Evolutionary conservation across 2,113 vertebrate species (phyloP), one percentile per base, ranked within the genome.

Genomic region (Pholis gunnellus): DNA sequence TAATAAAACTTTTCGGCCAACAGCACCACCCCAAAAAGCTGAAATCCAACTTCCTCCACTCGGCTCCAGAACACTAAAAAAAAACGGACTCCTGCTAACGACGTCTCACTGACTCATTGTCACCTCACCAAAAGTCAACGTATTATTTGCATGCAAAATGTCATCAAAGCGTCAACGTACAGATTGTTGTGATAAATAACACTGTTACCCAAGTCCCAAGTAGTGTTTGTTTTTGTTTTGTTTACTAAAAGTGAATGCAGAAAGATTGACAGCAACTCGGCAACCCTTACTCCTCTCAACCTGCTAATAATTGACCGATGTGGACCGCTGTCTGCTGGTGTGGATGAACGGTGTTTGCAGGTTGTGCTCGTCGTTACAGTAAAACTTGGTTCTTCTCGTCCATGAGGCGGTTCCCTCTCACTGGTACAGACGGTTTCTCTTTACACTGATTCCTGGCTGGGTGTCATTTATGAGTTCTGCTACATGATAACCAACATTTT

Each of bases 121-220:
- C 79, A 72, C 60, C 27, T 60, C 6, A 25, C 25, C 14, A 48
- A 80, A 80, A 70, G 17, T 71, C 46, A 42, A 18, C 17, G 15
- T 70, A 40, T 63, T 65, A 75, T 75, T 68, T 90, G 88, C 90
- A 91, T 90, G 89, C 71, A 82, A 73, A 34, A 79, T 75, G 9
- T 88, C 74, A 44, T 72, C 46, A 65, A 71, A 48, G 46, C 46
- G 15, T 72, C 66, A 48, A 34, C 31, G 36, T 38, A 60, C 27
- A 50, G 66, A 61, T 60, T 40, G 38, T 40, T 40, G 38, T 40
- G 38, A 40, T 8, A 9, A 40, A 40, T 9, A 40, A 9, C 38
- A 40, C 8, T n/a, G 9, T 67, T 46, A 64, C 52, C n/a, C 34
- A 31, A 29, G 29, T 44, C 3, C 1, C 1, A 15, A 56, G 7